These are phyloP conservation scores for Philhelius pedissequus DNA, from an alignment of 2,888 invertebrate genomes.

Conservation along the genomic window DNA sequence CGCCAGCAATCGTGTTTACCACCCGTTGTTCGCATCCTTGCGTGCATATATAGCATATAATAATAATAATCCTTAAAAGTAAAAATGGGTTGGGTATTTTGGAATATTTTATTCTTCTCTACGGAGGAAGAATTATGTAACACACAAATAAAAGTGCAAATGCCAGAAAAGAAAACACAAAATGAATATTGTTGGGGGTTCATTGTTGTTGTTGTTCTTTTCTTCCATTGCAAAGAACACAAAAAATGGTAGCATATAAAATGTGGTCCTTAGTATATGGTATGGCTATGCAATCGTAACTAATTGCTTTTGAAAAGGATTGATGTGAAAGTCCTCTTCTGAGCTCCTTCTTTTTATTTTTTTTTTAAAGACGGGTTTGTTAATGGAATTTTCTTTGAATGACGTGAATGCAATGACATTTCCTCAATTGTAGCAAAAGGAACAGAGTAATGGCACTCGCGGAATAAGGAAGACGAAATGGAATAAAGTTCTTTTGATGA, in stretches of 20 bases:
- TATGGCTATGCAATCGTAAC: conserved; percentile 45
- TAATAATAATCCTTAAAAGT: conserved; percentile 15
- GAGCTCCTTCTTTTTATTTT: background rate
- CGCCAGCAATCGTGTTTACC: conserved; percentile 39
- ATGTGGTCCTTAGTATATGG: conserved; percentile 4
- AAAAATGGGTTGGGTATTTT: background rate
- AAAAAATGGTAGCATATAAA: background rate
- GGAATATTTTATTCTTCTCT: conserved; percentile 10
- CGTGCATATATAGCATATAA: background rate
- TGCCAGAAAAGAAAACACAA: conserved; percentile 2
- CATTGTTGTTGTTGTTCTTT: background rate
- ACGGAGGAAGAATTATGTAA: background rate
- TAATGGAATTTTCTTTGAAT: conserved; percentile 48
- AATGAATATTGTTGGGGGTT: conserved; percentile 10
- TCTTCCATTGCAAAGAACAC: background rate
- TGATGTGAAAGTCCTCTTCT: conserved; percentile 32
- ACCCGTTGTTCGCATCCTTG: conserved; percentile 24
- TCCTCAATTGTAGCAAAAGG: conserved; percentile 3
- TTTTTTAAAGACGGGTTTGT: conserved; percentile 6
- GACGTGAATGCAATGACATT: conserved; percentile 24
- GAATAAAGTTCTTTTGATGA: background rate
- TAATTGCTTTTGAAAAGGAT: conserved; percentile 64
- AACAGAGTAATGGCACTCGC: background rate
- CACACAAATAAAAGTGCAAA: background rate
- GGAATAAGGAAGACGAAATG: background rate